Conservation (phyloP, 2,113 vertebrate genomes). For the Cebus imitator region DNA sequence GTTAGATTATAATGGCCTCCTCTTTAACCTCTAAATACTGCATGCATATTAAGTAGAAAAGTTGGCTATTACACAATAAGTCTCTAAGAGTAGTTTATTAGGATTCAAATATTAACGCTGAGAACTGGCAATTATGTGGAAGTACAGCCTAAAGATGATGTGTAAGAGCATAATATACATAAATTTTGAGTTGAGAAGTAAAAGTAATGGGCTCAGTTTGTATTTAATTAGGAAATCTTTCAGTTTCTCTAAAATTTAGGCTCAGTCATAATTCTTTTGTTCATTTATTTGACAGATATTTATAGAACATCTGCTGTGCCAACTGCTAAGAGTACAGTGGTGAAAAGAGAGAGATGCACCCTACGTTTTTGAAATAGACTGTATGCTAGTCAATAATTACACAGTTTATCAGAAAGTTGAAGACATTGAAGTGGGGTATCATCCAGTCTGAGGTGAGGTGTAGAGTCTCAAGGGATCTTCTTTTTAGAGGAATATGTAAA, state of each 20-base stretch:
- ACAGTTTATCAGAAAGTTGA: background rate
- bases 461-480: background rate
- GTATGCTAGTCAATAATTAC: background rate
- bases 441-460: background rate
- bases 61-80: background rate
- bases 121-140: constrained; percentile 14
- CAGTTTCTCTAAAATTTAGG: constrained; percentile 27
- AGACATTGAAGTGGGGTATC: background rate
- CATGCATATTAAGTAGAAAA: background rate
- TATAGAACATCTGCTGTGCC: background rate
- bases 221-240: constrained; percentile 31
- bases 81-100: constrained; percentile 6
- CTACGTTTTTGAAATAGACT: background rate
- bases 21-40: background rate
- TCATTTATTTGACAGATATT: constrained; percentile 18
- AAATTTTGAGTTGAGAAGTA: background rate
- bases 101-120: constrained; percentile 19
- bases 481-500: background rate
- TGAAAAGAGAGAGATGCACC: background rate
- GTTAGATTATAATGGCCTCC: constrained; percentile 11
- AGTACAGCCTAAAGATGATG: background rate
- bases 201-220: background rate
- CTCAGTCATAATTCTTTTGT: background rate
- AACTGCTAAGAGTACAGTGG: background rate
- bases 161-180: background rate